Base-by-base conservation (phyloP, 2,797 vertebrate genomes). In the Coccyzus lansbergi region DNA sequence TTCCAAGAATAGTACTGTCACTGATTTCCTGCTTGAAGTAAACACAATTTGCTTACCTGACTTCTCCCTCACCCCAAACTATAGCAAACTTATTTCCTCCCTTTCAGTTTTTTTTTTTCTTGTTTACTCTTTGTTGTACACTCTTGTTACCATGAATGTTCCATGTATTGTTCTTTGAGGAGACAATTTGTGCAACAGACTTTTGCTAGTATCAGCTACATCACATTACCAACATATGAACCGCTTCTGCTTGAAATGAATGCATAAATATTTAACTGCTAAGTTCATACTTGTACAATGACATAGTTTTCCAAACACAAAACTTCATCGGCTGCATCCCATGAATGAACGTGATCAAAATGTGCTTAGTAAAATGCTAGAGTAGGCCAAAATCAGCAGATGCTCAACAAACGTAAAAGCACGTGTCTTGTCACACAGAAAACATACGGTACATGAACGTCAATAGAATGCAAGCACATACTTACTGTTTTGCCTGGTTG, bases 1-100 rank as follows among this genome's bases (percentile, higher is more conserved):
- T 94, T 93, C 91, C 74, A 95, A 83, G 76, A 94, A 92, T 70
- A 93, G 79, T 48, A 48, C 72, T 92, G 80, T 86, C 69, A 77
- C 33, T 1, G 5, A 72, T 86, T 93, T 96, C 87, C 91, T 90
- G 55, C 77, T 51, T 79, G 40, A 94, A 94, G 80, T 92, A 95
- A 96, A 93, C 65, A 86, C 24, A 24, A 5, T 46, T 79, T 42
- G 55, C 70, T 90, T 92, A 94, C 93, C 92, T 94, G 77, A 94
- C 91, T 92, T 86, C 72, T 88, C 77, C 52, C 40, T 83, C 84
- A 91, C 69, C 72, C 6, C 4, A 83, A 85, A 62, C 63, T 46
- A 60, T 6, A 11, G 38, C 46, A 71, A 94, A 92, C 53, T 55
- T 71, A 83, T n/a, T 97, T 97, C 87, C 93, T 95, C 48, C 56